Evolutionary conservation across 2,797 vertebrate species (phyloP).

Genomic region (Cyclura pinguis): DNA sequence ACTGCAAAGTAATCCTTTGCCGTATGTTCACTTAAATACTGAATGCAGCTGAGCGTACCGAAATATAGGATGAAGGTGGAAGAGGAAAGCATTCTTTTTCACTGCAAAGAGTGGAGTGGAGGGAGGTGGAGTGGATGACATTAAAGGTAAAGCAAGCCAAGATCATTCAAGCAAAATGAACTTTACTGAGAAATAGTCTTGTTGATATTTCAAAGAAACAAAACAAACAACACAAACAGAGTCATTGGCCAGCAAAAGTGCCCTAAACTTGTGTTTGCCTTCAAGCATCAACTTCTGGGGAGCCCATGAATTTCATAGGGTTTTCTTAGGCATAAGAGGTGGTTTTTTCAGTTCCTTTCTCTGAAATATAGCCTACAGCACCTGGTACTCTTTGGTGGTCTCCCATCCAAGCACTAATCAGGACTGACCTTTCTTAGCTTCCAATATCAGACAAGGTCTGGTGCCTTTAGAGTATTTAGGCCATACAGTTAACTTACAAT

Average conservation of each 20-base stretch:
- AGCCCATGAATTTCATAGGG: no score
- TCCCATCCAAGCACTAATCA: no score
- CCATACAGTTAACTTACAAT: background rate
- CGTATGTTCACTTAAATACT: background rate
- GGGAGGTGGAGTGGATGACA: background rate
- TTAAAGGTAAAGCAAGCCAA: background rate
- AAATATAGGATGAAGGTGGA: background rate
- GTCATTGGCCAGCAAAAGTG: background rate
- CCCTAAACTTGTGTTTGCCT: no score
- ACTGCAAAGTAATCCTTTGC: slow-evolving; percentile 29
- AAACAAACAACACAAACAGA: background rate
- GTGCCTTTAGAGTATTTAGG: no score
- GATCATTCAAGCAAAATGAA: background rate
- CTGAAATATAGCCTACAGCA: no score
- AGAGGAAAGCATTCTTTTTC: background rate
- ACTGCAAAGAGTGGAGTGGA: background rate
- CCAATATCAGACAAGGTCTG: no score
- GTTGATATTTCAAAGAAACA: background rate
- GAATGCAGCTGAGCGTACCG: background rate
- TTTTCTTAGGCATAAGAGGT: no score
- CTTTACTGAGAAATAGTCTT: background rate
- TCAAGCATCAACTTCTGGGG: no score
- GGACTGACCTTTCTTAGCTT: no score
- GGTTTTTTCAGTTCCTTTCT: no score
- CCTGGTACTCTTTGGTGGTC: no score